Evolutionary conservation across 1,140 invertebrate species (phyloP), one percentile per base, ranked within the genome.

Genomic region (Aphelinus atriplicis): DNA sequence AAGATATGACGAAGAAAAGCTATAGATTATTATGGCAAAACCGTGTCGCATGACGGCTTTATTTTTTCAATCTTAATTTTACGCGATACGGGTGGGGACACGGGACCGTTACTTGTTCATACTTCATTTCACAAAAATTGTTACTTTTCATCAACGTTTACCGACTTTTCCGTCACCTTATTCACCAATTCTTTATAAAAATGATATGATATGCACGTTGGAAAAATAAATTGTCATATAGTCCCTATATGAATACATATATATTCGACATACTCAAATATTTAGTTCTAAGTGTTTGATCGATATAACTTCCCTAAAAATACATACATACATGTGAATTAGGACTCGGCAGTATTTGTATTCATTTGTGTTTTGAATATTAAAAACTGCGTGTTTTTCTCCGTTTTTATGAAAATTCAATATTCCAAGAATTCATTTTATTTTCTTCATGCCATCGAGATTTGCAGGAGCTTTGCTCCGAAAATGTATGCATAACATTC

Each of bases 171-270:
- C 50, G 46, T 64, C 48, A 65, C 47, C 45, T 43, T 57, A 75
- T 51, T 75, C 73, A 75, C 73, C 73, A 75, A 75, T 75, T 81
- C 72, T 82, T 83, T 87, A 87, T 87, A 87, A 88, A 88, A 88
- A 88, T 87, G 87, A 88, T 88, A 88, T 88, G 87, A 87, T 88
- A 87, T 87, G 87, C 87, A 86, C 83, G 80, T 88, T 87, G 85
- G 81, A 88, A 88, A 88, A 87, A 88, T 88, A 88, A 88, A 86
- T 87, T 86, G 84, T 86, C 81, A 80, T 82, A 83, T 85, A 84
- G 82, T 84, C 79, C 81, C 81, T 84, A 81, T 87, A 85, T 82
- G 80, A 84, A 81, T 86, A 85, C 84, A 81, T 83, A 84, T 86
- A 84, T 86, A 85, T 68, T 84, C 85, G 83, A 80, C 81, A 82